Percentiles rank a stretch among this genome's conserved stretches.
These are phyloP conservation scores for Mastomys coucha DNA, from an alignment of 2,113 vertebrate species.

Conservation along the genomic window DNA sequence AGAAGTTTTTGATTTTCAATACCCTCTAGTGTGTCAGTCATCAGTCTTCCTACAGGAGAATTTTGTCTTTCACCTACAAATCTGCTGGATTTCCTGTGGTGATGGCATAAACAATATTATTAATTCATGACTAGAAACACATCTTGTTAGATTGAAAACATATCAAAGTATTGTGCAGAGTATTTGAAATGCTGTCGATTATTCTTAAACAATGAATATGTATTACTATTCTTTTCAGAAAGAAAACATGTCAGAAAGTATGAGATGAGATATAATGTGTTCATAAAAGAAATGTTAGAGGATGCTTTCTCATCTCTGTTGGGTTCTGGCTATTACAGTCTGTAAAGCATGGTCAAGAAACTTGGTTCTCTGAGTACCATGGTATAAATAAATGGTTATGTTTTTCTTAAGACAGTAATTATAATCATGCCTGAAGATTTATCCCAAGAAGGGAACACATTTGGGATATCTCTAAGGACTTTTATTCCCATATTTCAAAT, in stretches of 20 bases:
- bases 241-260: neutral
- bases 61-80: constrained; percentile 49
- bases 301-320: neutral
- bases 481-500: neutral
- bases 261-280: neutral
- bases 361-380: neutral
- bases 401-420: neutral
- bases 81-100: constrained; percentile 51
- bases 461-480: neutral
- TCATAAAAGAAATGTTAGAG: neutral
- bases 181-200: constrained; percentile 46
- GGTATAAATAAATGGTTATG: neutral
- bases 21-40: constrained; percentile 13
- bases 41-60: constrained; percentile 2
- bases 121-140: constrained; percentile 57
- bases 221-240: constrained; percentile 42
- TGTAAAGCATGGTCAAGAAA: neutral
- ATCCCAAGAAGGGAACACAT: neutral
- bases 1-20: constrained; percentile 63
- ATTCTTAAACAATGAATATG: constrained; percentile 29
- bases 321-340: constrained; percentile 23
- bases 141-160: constrained; percentile 41
- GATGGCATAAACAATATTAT: constrained; percentile 43
- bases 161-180: constrained; percentile 18
- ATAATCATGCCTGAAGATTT: constrained; percentile 6